Percentiles rank a stretch among this genome's conserved stretches.
phyloP scores from a whole-genome alignment of 1,140 invertebrate genomes.

The Euura lappo region DNA sequence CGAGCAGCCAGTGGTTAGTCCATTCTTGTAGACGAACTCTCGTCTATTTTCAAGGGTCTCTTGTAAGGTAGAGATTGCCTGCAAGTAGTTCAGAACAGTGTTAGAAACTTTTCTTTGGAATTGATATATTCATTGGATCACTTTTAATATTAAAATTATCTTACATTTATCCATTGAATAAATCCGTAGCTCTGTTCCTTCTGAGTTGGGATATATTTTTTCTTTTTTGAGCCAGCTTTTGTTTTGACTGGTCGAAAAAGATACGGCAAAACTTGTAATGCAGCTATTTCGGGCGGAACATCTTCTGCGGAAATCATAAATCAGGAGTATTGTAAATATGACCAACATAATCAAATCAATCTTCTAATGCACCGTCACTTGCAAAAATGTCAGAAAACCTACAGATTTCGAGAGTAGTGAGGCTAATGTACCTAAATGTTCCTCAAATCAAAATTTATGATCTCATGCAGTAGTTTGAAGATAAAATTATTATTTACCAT shows the following conservation, averaged over 20 bases:
- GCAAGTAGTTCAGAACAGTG: neutral
- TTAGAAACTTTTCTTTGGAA: neutral
- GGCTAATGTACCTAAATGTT: neutral
- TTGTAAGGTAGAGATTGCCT: neutral
- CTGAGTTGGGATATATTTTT: neutral
- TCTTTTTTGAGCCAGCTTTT: neutral
- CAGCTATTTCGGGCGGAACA: neutral
- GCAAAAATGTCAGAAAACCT: too few species aligned
- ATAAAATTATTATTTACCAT: neutral
- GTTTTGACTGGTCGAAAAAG: neutral
- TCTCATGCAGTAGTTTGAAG: neutral
- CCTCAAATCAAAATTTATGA: neutral
- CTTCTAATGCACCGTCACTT: neutral
- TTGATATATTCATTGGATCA: neutral
- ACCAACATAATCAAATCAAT: neutral
- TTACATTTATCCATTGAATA: neutral
- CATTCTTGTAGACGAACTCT: constrained; percentile 11
- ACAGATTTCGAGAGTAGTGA: too few species aligned
- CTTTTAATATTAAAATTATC: neutral
- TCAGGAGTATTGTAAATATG: too few species aligned
- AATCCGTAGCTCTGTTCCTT: neutral
- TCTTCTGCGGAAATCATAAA: neutral
- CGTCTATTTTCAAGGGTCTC: neutral
- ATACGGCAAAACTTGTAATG: neutral
- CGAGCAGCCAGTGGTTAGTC: constrained; percentile 3